Conservation (phyloP, 2,113 vertebrate genomes). For the human (Homo sapiens) region DNA sequence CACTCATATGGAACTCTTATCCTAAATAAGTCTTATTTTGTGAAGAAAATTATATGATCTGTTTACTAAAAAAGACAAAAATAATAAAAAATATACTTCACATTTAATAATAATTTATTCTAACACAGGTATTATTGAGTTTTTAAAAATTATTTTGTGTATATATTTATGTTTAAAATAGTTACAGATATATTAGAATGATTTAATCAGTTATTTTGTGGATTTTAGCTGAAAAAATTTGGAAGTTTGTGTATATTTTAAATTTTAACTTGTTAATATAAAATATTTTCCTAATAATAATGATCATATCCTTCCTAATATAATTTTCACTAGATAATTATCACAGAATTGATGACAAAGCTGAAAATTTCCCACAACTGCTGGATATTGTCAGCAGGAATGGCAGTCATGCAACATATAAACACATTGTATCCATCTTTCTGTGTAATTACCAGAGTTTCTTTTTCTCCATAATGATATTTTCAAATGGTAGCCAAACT, state of each 20-base stretch:
- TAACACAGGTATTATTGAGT: neutral
- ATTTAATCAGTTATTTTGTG: neutral
- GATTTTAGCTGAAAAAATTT: neutral
- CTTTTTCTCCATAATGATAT: neutral
- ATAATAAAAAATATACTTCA: neutral
- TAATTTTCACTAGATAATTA: neutral
- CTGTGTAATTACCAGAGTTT: neutral
- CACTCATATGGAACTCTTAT: neutral
- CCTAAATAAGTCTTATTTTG: neutral
- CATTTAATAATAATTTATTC: neutral
- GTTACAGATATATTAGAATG: neutral
- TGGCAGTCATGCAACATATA: neutral
- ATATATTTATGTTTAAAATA: neutral
- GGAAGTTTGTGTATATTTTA: neutral
- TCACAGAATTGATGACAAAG: neutral
- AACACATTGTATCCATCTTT: neutral
- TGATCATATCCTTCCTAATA: neutral
- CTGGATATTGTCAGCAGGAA: neutral
- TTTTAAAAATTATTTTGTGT: neutral
- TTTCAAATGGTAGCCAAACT: constrained; percentile 2
- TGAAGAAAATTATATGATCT: neutral
- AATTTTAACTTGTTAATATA: neutral
- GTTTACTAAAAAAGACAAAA: neutral
- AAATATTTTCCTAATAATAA: neutral
- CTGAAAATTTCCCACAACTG: neutral